These are phyloP conservation scores for Oncorhynchus gorbuscha DNA, from an alignment of 2,113 vertebrate species.

Conservation along the genomic window DNA sequence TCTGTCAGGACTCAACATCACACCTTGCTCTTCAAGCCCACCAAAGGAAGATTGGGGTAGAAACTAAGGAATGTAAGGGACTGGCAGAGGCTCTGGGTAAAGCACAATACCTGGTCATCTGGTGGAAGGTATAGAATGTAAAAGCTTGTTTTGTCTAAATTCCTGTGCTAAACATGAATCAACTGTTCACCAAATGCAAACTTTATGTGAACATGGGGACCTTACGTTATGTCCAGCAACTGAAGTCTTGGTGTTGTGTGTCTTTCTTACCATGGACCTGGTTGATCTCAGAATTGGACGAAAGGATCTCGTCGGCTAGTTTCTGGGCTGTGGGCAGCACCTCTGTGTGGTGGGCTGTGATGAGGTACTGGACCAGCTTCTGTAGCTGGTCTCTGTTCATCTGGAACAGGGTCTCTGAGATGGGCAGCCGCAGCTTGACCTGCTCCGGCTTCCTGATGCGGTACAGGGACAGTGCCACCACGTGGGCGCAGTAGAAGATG, in stretches of 20 bases:
- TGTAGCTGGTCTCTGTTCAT: constrained; percentile 99
- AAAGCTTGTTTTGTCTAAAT: too few relatives aligned
- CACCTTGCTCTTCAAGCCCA: background rate
- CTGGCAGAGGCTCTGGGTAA: too few relatives aligned
- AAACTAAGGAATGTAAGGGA: too few relatives aligned
- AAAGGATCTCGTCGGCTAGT: constrained; percentile 98
- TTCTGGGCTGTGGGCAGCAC: constrained; percentile 98
- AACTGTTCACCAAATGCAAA: too few relatives aligned
- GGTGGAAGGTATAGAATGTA: too few relatives aligned
- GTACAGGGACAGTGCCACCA: constrained; percentile 96
- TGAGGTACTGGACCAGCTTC: constrained; percentile 98
- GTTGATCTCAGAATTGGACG: constrained; percentile 98
- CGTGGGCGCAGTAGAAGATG: constrained; percentile 98
- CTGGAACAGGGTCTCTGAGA: constrained; percentile 99
- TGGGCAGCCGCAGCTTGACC: constrained; percentile 97
- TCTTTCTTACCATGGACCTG: constrained; percentile 91
- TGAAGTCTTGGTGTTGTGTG: too few relatives aligned
- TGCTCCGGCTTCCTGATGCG: constrained; percentile 96
- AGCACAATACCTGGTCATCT: too few relatives aligned
- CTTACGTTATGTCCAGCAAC: too few relatives aligned
- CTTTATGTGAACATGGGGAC: too few relatives aligned
- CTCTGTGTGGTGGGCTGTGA: constrained; percentile 98
- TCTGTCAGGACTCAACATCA: background rate
- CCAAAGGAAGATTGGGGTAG: too few relatives aligned
- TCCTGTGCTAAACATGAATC: too few relatives aligned